These are phyloP conservation scores for Phyllotis vaccarum DNA, from an alignment of 2,797 vertebrate species.

Conservation along the genomic window DNA sequence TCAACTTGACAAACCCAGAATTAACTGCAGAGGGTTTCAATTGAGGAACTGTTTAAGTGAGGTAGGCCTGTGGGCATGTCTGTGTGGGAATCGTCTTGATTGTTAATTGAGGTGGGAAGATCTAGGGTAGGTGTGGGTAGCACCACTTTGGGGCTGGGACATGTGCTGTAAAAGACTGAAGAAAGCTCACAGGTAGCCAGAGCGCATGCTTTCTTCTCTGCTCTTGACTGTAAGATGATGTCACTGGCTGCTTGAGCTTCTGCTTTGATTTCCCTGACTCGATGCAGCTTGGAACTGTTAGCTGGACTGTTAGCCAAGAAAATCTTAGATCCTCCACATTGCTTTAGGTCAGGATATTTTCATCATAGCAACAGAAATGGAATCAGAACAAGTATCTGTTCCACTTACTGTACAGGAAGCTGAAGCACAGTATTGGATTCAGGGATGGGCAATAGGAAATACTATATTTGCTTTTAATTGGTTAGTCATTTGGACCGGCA, in stretches of 20 bases:
- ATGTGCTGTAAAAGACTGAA: not conserved
- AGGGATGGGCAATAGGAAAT: not conserved
- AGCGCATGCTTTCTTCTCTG: too few species aligned
- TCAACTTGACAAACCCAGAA: slow-evolving; percentile 20
- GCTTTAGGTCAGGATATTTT: not conserved
- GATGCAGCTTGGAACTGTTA: not conserved
- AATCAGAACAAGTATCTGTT: not conserved
- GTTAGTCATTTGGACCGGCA: not conserved
- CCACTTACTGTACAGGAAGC: not conserved
- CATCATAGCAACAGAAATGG: not conserved
- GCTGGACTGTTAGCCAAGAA: not conserved
- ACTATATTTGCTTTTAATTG: not conserved
- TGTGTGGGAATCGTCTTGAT: not conserved
- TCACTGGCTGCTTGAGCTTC: not conserved
- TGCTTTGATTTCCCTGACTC: not conserved
- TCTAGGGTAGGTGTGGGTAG: not conserved
- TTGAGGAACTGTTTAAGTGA: not conserved
- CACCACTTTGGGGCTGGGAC: not conserved
- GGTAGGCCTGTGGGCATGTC: not conserved
- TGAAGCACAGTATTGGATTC: not conserved
- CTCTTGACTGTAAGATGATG: not conserved
- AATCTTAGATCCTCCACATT: not conserved
- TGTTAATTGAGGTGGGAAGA: slow-evolving; percentile 1
- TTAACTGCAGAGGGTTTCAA: not conserved
- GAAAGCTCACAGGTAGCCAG: not conserved